Conservation (phyloP, 2,113 vertebrate genomes). For the Microtus richardsoni region DNA sequence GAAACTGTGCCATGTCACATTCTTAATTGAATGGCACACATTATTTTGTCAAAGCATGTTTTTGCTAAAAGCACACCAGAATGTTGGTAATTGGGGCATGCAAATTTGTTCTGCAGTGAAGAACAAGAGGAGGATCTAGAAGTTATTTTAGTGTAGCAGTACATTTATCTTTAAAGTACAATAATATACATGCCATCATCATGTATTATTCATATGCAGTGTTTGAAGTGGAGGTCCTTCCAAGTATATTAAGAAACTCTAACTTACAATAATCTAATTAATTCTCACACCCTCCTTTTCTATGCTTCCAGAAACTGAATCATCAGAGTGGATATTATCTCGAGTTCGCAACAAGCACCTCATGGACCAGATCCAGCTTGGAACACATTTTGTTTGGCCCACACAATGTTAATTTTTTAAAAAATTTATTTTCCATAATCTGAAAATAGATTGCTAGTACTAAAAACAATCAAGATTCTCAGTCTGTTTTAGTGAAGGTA, state of each 20-base stretch:
- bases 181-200: conserved; percentile 77
- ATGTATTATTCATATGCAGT: conserved; percentile 77
- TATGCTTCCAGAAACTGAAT: conserved; percentile 63
- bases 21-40: conserved; percentile 43
- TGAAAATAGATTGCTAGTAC: conserved; percentile 12
- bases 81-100: conserved; percentile 72
- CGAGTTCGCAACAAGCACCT: not conserved
- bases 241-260: conserved; percentile 76
- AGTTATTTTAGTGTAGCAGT: conserved; percentile 67
- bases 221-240: conserved; percentile 70
- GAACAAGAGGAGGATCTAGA: conserved; percentile 67
- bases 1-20: conserved; percentile 51
- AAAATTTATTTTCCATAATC: conserved; percentile 40
- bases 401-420: conserved; percentile 17
- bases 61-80: conserved; percentile 62
- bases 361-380: conserved; percentile 37
- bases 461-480: conserved; percentile 28
- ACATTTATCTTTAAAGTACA: conserved; percentile 56
- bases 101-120: conserved; percentile 75
- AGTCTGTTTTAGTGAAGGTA: not conserved
- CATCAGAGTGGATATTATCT: conserved; percentile 41
- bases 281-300: conserved; percentile 29
- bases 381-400: conserved; percentile 17
- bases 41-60: conserved; percentile 51
- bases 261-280: conserved; percentile 71